Base-by-base conservation (phyloP, 2,888 invertebrate genomes). In the Muscina levida region DNA sequence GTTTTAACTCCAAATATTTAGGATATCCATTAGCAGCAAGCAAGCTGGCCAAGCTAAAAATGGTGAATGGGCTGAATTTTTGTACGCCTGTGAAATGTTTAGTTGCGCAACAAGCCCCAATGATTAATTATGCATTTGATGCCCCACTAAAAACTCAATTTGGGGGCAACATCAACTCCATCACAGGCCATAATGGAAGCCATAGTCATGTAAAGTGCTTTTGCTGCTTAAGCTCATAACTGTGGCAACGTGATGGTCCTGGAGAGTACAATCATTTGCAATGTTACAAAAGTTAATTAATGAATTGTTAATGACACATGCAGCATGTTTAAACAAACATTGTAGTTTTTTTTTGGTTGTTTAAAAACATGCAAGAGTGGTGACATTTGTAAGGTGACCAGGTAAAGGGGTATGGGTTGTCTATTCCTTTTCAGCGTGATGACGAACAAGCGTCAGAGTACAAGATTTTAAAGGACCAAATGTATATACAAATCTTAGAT, bases 231-330 rank as follows among this genome's bases (percentile, higher is more conserved):
- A 42, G 19, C 22, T 39, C 62, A 42, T 62, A 62, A 62, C 62
- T 13, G 42, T 62, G 62, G 42, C 22, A 42, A 62, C 42, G 62
- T 62, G 42, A 42, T 8, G 13, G 11, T 2, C 19, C 62, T 53
- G 53, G 56, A 24, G 42, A 62, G 10, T 62, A 62, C 62, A 62
- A 59, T 72, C 71, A 72, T 72, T 46, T 57, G 56, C 71, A 72
- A 59, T 62, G 44, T 42, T 71, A 73, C 70, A 77, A 77, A 31
- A 77, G 77, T 82, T 80, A 72, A 82, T 79, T 76, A 82, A 82
- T 82, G 75, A 82, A 77, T 82, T 82, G 56, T 82, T 82, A 82
- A 82, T 82, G 76, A 71, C 70, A 82, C 75, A 70, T 59, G 72
- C 77, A 77, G 74, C 75, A 75, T 74, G 67, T 73, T 80, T 71